Evolutionary conservation across 2,113 vertebrate genomes (phyloP), one percentile per base, ranked within the genome.

Genomic region (Pimephales promelas): DNA sequence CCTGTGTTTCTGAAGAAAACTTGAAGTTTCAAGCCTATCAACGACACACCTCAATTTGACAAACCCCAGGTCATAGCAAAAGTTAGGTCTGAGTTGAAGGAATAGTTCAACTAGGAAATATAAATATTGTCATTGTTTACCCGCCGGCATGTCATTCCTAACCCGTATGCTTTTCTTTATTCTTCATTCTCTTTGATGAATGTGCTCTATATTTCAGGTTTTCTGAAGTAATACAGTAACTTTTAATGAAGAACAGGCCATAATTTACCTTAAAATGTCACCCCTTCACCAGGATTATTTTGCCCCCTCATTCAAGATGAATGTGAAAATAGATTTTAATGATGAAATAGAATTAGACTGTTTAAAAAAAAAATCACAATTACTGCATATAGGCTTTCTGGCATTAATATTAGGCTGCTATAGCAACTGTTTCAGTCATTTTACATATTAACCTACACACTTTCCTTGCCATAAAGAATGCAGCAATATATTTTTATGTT

Each of bases 11-110:
- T 68, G 14, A 82, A 66, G 64, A 28, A 24, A 43, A 62, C 47
- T 54, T 78, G 28, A 49, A 45, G 36, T 73, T 26, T 80, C 64
- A 84, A 28, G 18, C 62, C 10, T 75, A 68, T 78, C 62, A 36
- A 36, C 2, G 3, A 36, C 82, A 59, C 59, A 47, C 45, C 62
- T 62, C 31, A 26, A 52, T 31, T 78, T 20, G 57, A 61, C 83
- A 66, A 64, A 66, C 31, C 36, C 16, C 28, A 18, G 20, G 13
- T 14, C 40, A 16, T 57, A 40, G 54, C 57, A 47, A 49, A 64
- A 13, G 43, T 31, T 79, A 9, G n/a, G n/a, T n/a, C n/a, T n/a
- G n/a, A n/a, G n/a, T n/a, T 18, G 8, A 77, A 77, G 22, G 20
- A 77, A 77, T 24, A 57, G 52, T 78, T 61, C n/a, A 45, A 14